Percentiles rank a stretch among this genome's conserved stretches.
phyloP scores from a whole-genome alignment of 2,888 invertebrate genomes.

The Lasioglossum calceatum region DNA sequence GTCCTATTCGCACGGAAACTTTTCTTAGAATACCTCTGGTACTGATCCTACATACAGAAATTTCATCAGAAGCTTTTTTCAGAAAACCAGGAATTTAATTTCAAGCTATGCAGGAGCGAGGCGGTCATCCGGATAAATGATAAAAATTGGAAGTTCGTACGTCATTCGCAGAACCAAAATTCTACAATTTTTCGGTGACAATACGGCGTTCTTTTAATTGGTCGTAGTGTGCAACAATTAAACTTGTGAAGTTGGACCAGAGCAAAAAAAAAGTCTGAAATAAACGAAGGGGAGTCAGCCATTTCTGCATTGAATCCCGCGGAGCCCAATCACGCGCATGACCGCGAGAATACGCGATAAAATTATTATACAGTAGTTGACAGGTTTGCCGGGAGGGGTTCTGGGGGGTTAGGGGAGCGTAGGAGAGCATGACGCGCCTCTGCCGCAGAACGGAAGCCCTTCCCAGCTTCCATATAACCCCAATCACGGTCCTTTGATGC shows the following conservation, averaged over 20 bases:
- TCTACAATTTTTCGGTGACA: too few species aligned
- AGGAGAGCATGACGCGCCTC: not conserved
- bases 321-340: conserved; percentile 3
- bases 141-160: too few species aligned
- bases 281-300: not conserved
- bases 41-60: too few species aligned
- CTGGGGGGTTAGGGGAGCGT: not conserved
- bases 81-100: too few species aligned
- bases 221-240: too few species aligned
- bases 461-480: conserved; percentile 28
- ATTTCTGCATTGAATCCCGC: not conserved
- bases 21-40: too few species aligned
- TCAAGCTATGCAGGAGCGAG: too few species aligned
- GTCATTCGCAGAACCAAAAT: too few species aligned
- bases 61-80: too few species aligned
- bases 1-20: too few species aligned
- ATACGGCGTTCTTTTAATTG: too few species aligned
- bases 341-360: conserved; percentile 12
- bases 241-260: not conserved
- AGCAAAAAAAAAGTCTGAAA: not conserved
- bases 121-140: too few species aligned
- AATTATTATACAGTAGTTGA: conserved; percentile 20
- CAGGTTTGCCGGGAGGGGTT: not conserved
- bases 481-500: conserved; percentile 42
- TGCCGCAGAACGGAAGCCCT: conserved; percentile 21